Percentiles rank a stretch among this genome's conserved stretches.
Conservation (phyloP, 1,140 invertebrate genomes). For the Sycophila sp. region DNA sequence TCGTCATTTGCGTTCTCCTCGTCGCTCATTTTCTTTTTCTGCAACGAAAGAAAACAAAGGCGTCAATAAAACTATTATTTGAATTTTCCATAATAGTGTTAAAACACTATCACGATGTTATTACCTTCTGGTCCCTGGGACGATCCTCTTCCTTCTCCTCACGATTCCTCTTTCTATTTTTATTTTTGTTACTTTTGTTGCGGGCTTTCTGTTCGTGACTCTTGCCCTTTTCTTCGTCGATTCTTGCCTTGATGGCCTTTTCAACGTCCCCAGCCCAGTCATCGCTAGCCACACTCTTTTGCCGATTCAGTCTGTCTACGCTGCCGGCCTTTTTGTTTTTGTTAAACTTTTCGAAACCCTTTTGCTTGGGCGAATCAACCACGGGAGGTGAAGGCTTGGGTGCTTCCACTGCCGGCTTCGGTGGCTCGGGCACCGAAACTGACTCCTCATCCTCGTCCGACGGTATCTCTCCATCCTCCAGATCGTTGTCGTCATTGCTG, state of each 20-base stretch:
- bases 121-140: conserved; percentile 59
- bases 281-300: conserved; percentile 67
- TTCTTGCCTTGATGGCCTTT: conserved; percentile 76
- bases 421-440: conserved; percentile 41
- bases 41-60: conserved; percentile 26
- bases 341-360: conserved; percentile 55
- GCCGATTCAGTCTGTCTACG: conserved; percentile 54
- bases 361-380: conserved; percentile 49
- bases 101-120: no score
- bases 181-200: conserved; percentile 52
- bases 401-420: conserved; percentile 43
- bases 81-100: not conserved
- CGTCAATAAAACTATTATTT: conserved; percentile 14
- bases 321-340: conserved; percentile 54
- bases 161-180: conserved; percentile 57
- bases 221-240: conserved; percentile 65
- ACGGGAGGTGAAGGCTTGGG: conserved; percentile 29
- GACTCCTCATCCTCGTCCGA: conserved; percentile 70
- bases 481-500: conserved; percentile 62
- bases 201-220: conserved; percentile 68
- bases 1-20: conserved; percentile 73
- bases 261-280: conserved; percentile 82
- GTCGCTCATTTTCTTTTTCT: conserved; percentile 60
- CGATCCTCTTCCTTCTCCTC: conserved; percentile 67
- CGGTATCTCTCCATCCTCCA: conserved; percentile 73